These are phyloP conservation scores for Spodoptera litura DNA, from an alignment of 1,140 invertebrate species.

Conservation along the genomic window DNA sequence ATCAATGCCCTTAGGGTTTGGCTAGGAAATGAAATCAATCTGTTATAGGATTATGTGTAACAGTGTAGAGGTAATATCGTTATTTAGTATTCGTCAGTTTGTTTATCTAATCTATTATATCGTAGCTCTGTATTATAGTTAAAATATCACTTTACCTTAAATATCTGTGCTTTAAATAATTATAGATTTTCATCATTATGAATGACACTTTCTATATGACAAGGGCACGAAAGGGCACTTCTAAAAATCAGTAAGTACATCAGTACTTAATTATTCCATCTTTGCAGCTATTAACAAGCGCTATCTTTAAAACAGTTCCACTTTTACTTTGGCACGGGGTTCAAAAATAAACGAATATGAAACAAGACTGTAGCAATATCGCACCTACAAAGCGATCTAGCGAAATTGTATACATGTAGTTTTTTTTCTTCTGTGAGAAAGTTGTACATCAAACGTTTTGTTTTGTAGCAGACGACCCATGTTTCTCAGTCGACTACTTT, in stretches of 20 bases:
- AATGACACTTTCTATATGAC: too few relatives aligned
- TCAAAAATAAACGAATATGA: not conserved
- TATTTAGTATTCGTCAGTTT: too few relatives aligned
- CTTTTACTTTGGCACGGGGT: not conserved
- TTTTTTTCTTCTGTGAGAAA: constrained; percentile 42
- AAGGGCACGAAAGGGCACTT: too few relatives aligned
- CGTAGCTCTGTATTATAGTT: too few relatives aligned
- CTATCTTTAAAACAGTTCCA: not conserved
- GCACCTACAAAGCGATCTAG: constrained; percentile 26
- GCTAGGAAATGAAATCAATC: not conserved
- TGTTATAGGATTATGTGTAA: not conserved
- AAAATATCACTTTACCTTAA: too few relatives aligned
- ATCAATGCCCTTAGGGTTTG: constrained; percentile 11
- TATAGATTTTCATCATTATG: too few relatives aligned
- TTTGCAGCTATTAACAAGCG: not conserved
- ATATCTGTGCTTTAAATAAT: too few relatives aligned
- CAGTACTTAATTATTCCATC: too few relatives aligned
- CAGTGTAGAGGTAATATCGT: too few relatives aligned
- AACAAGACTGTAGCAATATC: not conserved
- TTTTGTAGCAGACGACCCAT: constrained; percentile 44
- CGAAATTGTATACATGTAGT: constrained; percentile 44
- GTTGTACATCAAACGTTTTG: constrained; percentile 45
- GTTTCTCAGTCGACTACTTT: constrained; percentile 46
- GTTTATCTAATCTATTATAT: too few relatives aligned
- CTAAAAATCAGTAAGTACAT: too few relatives aligned